These are phyloP conservation scores for Prietella phreatophila DNA, from an alignment of 2,113 vertebrate genomes.

Conservation along the genomic window DNA sequence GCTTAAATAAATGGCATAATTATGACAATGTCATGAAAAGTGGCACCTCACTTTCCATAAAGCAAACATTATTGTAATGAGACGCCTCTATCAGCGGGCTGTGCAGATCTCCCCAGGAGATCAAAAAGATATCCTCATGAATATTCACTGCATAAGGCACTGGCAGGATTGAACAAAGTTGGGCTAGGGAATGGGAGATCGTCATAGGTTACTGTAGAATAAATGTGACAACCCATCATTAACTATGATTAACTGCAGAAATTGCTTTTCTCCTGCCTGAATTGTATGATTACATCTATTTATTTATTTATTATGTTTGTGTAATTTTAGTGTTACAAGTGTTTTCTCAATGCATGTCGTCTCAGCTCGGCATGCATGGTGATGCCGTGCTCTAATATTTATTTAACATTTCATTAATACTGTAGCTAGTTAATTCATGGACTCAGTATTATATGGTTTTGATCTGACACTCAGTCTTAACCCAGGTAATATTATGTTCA, in stretches of 20 bases:
- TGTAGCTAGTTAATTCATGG: neutral
- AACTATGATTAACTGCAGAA: slow-evolving; percentile 42
- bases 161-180: slow-evolving; percentile 19
- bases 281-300: neutral
- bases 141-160: slow-evolving; percentile 41
- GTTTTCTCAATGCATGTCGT: neutral
- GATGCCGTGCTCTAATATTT: neutral
- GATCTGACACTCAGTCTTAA: neutral
- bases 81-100: slow-evolving; percentile 35
- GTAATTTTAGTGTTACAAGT: neutral
- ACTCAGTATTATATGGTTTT: neutral
- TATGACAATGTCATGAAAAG: slow-evolving; percentile 42
- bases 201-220: slow-evolving; percentile 41
- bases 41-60: slow-evolving; percentile 27
- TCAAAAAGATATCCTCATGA: slow-evolving; percentile 49
- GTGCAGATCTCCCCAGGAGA: slow-evolving; percentile 37
- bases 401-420: neutral
- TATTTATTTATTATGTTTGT: neutral
- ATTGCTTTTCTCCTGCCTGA: neutral
- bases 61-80: slow-evolving; percentile 49
- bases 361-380: no score
- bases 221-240: slow-evolving; percentile 43
- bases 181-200: slow-evolving; percentile 26
- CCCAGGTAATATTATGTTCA: neutral
- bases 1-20: slow-evolving; percentile 20